Evolutionary conservation across 2,113 vertebrate genomes (phyloP), one percentile per base, ranked within the genome.

Genomic region (Brachyhypopomus occidentalis): DNA sequence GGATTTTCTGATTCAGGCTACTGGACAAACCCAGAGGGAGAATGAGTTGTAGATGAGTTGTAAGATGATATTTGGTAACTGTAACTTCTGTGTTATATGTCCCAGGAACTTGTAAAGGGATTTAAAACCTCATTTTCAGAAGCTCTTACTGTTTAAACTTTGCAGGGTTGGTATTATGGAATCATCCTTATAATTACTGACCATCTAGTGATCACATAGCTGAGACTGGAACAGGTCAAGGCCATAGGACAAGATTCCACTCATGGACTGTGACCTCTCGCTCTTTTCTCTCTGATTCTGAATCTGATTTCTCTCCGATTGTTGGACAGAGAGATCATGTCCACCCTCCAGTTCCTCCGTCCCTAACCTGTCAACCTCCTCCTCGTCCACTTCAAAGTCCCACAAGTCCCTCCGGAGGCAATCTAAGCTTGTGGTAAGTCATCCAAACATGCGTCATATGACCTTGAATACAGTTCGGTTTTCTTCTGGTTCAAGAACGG

Each of bases 311-410:
- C 41, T 84, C 69, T 91, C 98, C 14, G 97, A 97, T 88, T 93
- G 93, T 81, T 87, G 89, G 0, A 85, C 93, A 25, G 91, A 94
- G 90, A 92, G 94, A 86, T 92, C 95, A 97, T 97, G 96, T 91
- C 84, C 92, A 0, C 93, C 86, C 77, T 89, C 91, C n/a, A 80
- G 88, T 0, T 91, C 91, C 3, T 59, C 85, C 14, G 89, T 93
- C 86, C 91, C 90, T 95, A 95, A 89, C 83, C 91, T 91, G 59
- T 82, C 80, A 4, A 74, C 90, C 38, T 91, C 90, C 74, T 84
- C 93, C 69, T 94, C 92, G 87, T 90, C 90, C 55, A 84, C 80
- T 5, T 82, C 75, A 83, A 93, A 91, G 80, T 89, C 91, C 84
- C 92, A 89, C 88, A 90, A 87, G 81, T 91, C 90, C 80, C 85